These are phyloP conservation scores for Dipodomys stephensi DNA, from an alignment of 2,113 vertebrate genomes.

Conservation along the genomic window DNA sequence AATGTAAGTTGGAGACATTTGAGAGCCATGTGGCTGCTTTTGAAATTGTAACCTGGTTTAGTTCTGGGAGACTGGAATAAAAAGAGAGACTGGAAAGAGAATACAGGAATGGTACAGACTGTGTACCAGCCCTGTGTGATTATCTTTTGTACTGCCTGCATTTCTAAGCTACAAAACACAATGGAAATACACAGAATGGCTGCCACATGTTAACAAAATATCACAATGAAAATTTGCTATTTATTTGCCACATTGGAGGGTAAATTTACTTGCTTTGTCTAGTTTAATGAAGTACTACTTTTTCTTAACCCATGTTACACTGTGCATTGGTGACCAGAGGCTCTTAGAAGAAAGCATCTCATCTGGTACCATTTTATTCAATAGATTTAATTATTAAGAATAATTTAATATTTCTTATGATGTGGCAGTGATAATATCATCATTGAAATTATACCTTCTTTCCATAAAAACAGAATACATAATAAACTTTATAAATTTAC, in stretches of 20 bases:
- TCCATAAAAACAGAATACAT: background rate
- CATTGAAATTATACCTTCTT: background rate
- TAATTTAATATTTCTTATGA: background rate
- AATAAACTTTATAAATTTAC: background rate
- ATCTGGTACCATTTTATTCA: background rate
- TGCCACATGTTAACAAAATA: background rate
- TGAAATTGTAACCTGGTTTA: background rate
- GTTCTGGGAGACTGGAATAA: background rate
- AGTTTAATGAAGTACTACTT: background rate
- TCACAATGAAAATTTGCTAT: background rate
- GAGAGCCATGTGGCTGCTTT: background rate
- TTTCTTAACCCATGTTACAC: background rate
- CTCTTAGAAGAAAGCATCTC: background rate
- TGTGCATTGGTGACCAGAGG: background rate
- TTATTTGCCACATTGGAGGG: background rate
- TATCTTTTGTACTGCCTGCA: background rate
- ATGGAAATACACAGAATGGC: background rate
- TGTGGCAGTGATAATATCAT: background rate
- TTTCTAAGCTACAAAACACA: background rate
- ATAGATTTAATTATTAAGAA: background rate
- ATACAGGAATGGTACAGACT: rapidly evolving
- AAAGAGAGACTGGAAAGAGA: background rate
- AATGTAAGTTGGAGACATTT: background rate
- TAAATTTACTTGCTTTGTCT: background rate
- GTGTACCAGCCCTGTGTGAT: rapidly evolving